Evolutionary conservation across 2,797 vertebrate genomes (phyloP), one percentile per base, ranked within the genome.

Genomic region (Oreonectes daqikongensis): DNA sequence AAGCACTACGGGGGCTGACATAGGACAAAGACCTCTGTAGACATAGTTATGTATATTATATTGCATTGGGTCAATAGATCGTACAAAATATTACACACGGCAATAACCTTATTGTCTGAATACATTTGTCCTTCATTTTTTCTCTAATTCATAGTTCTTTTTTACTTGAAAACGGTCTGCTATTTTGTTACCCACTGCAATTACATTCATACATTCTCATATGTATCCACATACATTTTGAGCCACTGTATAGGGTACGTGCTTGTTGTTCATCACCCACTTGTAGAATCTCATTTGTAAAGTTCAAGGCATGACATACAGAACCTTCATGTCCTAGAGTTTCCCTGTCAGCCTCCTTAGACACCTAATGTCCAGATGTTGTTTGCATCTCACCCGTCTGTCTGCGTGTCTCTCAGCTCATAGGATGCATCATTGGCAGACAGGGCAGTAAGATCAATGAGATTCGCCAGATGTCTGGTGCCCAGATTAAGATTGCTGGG

Each of bases 371-470:
- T 78, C 67, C 80, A 78, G 76, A 81, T 77, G 70, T 69, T 66
- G 42, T 79, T 59, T 81, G 70, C 61, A 46, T 30, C 55, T 81
- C 57, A 81, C 65, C 46, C 77, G 72, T 71, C 72, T 69, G 60
- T 79, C 72, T 79, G 14, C 52, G 44, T 63, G 59, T 61, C 18
- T 61, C 83, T 86, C 78, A 97, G 96, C 93, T 97, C 92, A 96
- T 97, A 91, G 96, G 96, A 89, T 96, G 96, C 93, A 97, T 97
- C 93, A 97, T 97, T 94, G 96, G 96, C 90, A 93, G 96, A 93
- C 96, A 97, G 95, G 96, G 96, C 91, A 97, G 94, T 88, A 97
- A 96, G 93, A 97, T 97, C 93, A 97, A 97, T 93, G 96, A 97
- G 93, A 97, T 97, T 86, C 95, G 96, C 84, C 96, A 97, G 92